Percentiles rank a stretch among this genome's conserved stretches.
These are phyloP conservation scores for Melangyna quadrimaculata DNA, from an alignment of 2,888 invertebrate species.

Conservation along the genomic window DNA sequence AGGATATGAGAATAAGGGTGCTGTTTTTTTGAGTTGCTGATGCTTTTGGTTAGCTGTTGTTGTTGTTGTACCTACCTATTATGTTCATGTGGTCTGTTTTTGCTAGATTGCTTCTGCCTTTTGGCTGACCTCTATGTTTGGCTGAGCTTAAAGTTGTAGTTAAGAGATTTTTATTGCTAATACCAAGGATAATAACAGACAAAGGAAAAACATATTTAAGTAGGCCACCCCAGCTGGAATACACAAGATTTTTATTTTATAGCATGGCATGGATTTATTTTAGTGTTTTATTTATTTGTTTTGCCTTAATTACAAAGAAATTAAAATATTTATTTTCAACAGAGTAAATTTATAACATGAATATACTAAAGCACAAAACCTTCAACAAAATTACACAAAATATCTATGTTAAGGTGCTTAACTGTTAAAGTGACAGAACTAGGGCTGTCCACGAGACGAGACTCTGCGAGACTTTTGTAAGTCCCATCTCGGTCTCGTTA, in stretches of 20 bases:
- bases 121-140: constrained; percentile 42
- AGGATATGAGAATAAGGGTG: constrained; percentile 39
- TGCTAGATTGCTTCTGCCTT: constrained; percentile 30
- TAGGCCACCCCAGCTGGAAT: constrained; percentile 35
- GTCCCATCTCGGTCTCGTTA: too few relatives aligned
- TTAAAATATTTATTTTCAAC: background rate
- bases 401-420: too few relatives aligned
- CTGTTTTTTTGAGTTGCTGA: background rate
- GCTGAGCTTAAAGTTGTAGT: constrained; percentile 64
- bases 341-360: background rate
- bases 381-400: background rate
- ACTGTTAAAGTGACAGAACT: too few relatives aligned
- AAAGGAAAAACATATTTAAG: constrained; percentile 17
- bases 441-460: too few relatives aligned
- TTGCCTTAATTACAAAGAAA: background rate
- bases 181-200: constrained; percentile 46
- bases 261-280: background rate
- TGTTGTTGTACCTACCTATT: background rate
- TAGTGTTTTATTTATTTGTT: background rate
- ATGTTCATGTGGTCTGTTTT: constrained; percentile 1
- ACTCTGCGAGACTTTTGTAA: too few relatives aligned
- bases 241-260: background rate
- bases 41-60: background rate
- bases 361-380: background rate
- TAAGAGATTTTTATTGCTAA: constrained; percentile 69